Percentiles rank a stretch among this genome's conserved stretches.
Evolutionary conservation across 2,888 invertebrate genomes (phyloP).

Genomic region (Lasiommata megera): DNA sequence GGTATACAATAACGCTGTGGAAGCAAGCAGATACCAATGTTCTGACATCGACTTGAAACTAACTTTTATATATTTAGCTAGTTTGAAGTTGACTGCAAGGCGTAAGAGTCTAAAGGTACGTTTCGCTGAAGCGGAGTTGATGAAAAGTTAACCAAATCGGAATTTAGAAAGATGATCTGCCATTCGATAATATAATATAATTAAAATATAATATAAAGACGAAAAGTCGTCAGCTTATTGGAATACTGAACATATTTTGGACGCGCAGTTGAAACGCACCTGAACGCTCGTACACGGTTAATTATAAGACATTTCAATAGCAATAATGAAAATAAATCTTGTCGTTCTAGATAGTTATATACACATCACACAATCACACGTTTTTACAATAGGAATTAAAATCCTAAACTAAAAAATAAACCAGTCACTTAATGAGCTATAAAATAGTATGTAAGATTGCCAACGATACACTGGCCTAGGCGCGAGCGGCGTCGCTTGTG

Average conservation of each 20-base stretch:
- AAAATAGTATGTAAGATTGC: slow-evolving; percentile 72
- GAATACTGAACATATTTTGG: too few relatives aligned
- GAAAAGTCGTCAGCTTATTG: too few relatives aligned
- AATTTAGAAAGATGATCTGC: too few relatives aligned
- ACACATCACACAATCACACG: slow-evolving; percentile 77
- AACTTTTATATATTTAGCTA: background rate
- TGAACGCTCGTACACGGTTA: slow-evolving; percentile 33
- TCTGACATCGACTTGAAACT: background rate
- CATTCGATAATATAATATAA: too few relatives aligned
- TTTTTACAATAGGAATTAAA: slow-evolving; percentile 76
- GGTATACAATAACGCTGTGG: background rate
- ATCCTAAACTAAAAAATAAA: slow-evolving; percentile 72
- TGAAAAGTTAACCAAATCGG: background rate
- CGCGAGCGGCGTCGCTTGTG: slow-evolving; percentile 42
- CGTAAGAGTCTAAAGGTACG: too few relatives aligned
- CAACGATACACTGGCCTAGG: slow-evolving; percentile 77
- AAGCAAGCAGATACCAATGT: background rate
- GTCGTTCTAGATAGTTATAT: slow-evolving; percentile 54
- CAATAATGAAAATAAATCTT: slow-evolving; percentile 50
- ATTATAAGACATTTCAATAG: slow-evolving; percentile 53
- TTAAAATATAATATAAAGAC: too few relatives aligned
- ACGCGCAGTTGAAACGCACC: background rate
- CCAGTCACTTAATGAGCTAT: slow-evolving; percentile 79
- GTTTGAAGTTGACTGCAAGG: background rate
- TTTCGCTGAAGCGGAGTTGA: background rate